These are phyloP conservation scores for Pherbina coryleti DNA, from an alignment of 2,888 invertebrate species.

Conservation along the genomic window DNA sequence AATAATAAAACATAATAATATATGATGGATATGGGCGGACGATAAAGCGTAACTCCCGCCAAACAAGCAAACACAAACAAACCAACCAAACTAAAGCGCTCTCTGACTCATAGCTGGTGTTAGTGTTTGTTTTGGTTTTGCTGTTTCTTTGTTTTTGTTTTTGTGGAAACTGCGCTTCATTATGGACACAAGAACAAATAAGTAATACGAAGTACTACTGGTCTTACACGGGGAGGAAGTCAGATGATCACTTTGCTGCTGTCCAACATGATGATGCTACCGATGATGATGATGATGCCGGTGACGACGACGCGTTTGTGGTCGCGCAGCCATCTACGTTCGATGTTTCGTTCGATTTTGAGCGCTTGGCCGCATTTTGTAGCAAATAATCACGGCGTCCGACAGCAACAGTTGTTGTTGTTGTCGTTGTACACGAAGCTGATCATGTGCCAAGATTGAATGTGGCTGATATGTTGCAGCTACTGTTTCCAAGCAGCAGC, in stretches of 20 bases:
- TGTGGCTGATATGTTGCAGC: conserved; percentile 18
- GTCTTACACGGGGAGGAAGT: conserved; percentile 48
- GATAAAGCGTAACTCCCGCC: conserved; percentile 30
- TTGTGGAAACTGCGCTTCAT: conserved; percentile 15
- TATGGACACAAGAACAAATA: conserved; percentile 52
- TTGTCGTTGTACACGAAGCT: not conserved
- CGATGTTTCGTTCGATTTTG: not conserved
- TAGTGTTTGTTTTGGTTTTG: conserved; percentile 2
- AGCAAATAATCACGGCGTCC: conserved; percentile 13
- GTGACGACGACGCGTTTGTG: not conserved
- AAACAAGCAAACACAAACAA: conserved; percentile 1
- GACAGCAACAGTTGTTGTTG: not conserved
- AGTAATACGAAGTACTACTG: conserved; percentile 57
- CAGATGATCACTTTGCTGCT: not conserved
- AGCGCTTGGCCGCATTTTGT: conserved; percentile 5
- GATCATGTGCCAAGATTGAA: conserved; percentile 26
- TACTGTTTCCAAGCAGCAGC: conserved; percentile 16
- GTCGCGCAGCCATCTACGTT: conserved; percentile 1
- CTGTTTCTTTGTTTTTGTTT: not conserved
- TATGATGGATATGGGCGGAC: conserved; percentile 54
- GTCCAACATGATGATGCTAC: not conserved
- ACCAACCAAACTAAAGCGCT: not conserved
- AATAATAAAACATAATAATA: conserved; percentile 56
- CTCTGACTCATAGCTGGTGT: conserved; percentile 4
- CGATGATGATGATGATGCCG: not conserved